These are phyloP conservation scores for Pseudonaja textilis DNA, from an alignment of 2,113 vertebrate species.

Conservation along the genomic window DNA sequence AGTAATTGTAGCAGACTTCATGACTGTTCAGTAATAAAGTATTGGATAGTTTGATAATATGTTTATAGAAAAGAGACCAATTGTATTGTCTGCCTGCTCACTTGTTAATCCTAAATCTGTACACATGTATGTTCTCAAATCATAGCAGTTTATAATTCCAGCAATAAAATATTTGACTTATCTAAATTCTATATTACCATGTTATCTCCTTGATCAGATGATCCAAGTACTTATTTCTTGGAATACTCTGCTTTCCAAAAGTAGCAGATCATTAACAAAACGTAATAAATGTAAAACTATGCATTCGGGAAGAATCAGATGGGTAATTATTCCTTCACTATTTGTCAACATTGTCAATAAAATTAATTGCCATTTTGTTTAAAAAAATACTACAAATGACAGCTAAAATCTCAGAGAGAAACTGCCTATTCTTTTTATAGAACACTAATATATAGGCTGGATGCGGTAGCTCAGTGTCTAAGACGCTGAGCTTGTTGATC, in stretches of 20 bases:
- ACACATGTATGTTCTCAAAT: neutral
- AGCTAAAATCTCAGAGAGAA: neutral
- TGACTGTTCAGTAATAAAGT: neutral
- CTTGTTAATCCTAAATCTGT: neutral
- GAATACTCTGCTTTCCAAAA: neutral
- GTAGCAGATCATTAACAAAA: neutral
- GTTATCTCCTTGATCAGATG: neutral
- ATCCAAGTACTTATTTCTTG: neutral
- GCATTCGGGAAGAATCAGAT: neutral
- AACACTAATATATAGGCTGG: neutral
- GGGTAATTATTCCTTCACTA: neutral
- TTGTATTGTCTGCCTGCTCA: neutral
- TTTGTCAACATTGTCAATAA: neutral
- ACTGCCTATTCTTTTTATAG: neutral
- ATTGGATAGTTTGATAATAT: neutral
- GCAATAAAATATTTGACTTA: neutral
- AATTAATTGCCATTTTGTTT: neutral
- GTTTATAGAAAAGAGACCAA: neutral
- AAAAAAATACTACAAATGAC: neutral
- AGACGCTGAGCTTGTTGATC: too few species aligned
- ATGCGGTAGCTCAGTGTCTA: too few species aligned
- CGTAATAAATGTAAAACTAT: neutral
- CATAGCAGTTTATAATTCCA: neutral
- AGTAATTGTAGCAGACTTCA: neutral
- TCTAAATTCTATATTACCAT: neutral